A percentile compares a stretch with the other conserved stretches of the same genome.
Evolutionary conservation across 37 sponge, comb jelly and placozoan genomes (phyloP).

Genomic region (Cladorhizidae sp.): DNA sequence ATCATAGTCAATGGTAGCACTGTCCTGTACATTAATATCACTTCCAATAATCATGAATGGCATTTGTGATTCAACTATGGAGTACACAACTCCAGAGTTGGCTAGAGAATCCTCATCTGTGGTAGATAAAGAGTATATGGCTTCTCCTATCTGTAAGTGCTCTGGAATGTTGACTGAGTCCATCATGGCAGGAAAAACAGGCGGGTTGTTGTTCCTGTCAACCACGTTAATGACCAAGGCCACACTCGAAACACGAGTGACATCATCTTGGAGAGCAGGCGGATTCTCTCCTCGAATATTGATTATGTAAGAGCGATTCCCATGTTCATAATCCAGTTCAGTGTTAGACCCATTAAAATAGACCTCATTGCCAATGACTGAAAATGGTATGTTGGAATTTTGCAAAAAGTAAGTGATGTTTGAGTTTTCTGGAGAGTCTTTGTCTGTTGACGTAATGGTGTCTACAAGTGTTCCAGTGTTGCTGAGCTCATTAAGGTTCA

Average conservation of each 20-base stretch:
- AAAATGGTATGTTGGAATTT: conserved; percentile 45
- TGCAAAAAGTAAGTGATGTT: not conserved
- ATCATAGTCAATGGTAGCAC: conserved; percentile 44
- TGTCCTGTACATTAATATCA: conserved; percentile 33
- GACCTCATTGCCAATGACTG: conserved; percentile 22
- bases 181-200: conserved; percentile 21
- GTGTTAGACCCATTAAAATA: conserved; percentile 10
- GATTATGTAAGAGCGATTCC: conserved; percentile 24
- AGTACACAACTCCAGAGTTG: conserved; percentile 46
- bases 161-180: conserved; percentile 44
- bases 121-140: conserved; percentile 35
- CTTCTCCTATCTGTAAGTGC: conserved; percentile 12
- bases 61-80: conserved; percentile 3
- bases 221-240: conserved; percentile 47
- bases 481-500: conserved; percentile 41
- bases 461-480: conserved; percentile 2
- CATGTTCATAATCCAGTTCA: conserved; percentile 46
- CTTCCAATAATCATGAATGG: conserved; percentile 57
- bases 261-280: conserved; percentile 38
- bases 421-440: conserved; percentile 52
- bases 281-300: conserved; percentile 49
- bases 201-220: conserved; percentile 70
- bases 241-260: conserved; percentile 27
- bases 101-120: conserved; percentile 61
- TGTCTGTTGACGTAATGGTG: conserved; percentile 36